Percentiles rank a stretch among this genome's conserved stretches.
These are phyloP conservation scores for Darevskia mixta DNA, from an alignment of 2,797 vertebrate species.

Conservation along the genomic window DNA sequence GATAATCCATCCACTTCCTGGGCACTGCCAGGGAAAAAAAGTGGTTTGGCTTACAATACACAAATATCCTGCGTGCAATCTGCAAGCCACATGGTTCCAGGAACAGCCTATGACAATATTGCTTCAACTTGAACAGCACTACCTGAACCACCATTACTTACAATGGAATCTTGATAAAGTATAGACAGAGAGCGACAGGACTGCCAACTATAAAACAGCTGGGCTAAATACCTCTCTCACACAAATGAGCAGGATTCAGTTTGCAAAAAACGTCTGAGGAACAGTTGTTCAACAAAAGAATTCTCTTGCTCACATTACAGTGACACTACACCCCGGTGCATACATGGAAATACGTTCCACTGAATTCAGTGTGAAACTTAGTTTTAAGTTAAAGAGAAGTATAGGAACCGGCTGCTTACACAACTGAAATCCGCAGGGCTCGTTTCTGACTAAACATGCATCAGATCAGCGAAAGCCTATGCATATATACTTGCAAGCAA, in stretches of 20 bases:
- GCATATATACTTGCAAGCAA: neutral
- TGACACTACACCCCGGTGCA: neutral
- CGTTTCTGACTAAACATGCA: neutral
- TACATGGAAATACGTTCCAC: neutral
- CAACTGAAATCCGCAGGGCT: neutral
- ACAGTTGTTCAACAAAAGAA: neutral
- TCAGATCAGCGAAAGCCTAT: neutral
- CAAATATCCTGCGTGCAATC: slow-evolving; percentile 53
- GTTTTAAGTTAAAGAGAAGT: neutral
- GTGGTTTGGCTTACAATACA: slow-evolving; percentile 40
- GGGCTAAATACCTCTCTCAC: neutral
- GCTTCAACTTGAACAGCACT: slow-evolving; percentile 45
- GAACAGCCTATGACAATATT: slow-evolving; percentile 33
- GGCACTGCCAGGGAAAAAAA: slow-evolving; percentile 37
- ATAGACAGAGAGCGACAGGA: slow-evolving; percentile 27
- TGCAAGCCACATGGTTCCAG: slow-evolving; percentile 52
- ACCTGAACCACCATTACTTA: slow-evolving; percentile 40
- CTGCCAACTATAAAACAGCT: slow-evolving; percentile 2
- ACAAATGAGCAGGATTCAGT: neutral
- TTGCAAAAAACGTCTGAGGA: neutral
- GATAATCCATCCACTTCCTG: slow-evolving; percentile 54
- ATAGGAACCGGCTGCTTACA: neutral
- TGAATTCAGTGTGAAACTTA: neutral
- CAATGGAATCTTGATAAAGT: slow-evolving; percentile 45
- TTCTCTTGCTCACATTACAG: neutral